phyloP scores from a whole-genome alignment of 2,888 invertebrate species.

The Coelopa pilipes region DNA sequence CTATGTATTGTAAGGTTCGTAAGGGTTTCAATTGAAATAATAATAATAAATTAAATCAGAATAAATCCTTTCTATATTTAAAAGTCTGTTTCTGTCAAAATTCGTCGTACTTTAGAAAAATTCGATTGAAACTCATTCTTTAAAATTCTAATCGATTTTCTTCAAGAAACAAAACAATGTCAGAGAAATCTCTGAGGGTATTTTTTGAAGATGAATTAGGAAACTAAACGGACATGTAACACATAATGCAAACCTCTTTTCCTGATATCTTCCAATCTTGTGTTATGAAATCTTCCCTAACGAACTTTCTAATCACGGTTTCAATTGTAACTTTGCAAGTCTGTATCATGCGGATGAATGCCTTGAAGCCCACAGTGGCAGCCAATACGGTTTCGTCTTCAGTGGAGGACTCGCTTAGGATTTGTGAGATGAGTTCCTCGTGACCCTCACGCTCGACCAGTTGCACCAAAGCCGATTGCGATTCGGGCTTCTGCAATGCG shows the following conservation, averaged over 20 bases:
- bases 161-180: constrained; percentile 11
- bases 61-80: not conserved
- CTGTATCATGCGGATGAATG: constrained; percentile 87
- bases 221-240: constrained; percentile 31
- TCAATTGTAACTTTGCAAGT: constrained; percentile 83
- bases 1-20: constrained; percentile 50
- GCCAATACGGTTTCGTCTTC: constrained; percentile 81
- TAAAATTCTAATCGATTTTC: not conserved
- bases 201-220: not conserved
- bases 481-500: constrained; percentile 80
- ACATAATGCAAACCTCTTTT: constrained; percentile 65
- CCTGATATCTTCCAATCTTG: constrained; percentile 78
- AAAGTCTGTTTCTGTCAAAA: not conserved
- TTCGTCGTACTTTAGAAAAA: not conserved
- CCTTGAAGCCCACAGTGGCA: constrained; percentile 84
- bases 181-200: too few relatives aligned
- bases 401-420: constrained; percentile 82
- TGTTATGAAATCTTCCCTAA: constrained; percentile 84
- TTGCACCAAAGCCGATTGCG: constrained; percentile 85
- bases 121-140: too few relatives aligned
- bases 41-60: not conserved
- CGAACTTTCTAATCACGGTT: constrained; percentile 84
- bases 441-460: constrained; percentile 86
- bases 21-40: not conserved
- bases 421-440: constrained; percentile 82